These are phyloP conservation scores for Paramisgurnus dabryanus DNA, from an alignment of 2,113 vertebrate species.

Conservation along the genomic window DNA sequence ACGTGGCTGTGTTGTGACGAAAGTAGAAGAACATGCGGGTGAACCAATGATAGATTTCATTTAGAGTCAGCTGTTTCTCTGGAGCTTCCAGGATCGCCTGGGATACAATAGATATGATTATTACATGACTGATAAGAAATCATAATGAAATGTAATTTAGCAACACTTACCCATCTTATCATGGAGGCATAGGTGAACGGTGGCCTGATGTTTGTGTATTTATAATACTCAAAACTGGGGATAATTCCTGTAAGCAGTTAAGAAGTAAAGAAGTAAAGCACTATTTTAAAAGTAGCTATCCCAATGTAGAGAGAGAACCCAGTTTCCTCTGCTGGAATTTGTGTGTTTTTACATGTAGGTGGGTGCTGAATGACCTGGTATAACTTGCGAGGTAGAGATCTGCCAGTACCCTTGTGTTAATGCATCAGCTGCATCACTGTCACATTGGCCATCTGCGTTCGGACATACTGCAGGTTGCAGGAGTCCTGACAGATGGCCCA, in stretches of 20 bases:
- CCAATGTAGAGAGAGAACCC: not conserved
- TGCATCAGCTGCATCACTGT: constrained; percentile 38
- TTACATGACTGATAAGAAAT: not conserved
- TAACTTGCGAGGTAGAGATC: constrained; percentile 49
- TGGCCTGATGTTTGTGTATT: constrained; percentile 74
- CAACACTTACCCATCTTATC: constrained; percentile 77
- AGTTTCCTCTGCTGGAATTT: not conserved
- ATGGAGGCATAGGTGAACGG: constrained; percentile 80
- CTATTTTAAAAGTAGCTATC: no score
- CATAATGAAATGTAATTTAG: not conserved
- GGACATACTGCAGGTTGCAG: constrained; percentile 29
- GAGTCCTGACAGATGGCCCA: constrained; percentile 22
- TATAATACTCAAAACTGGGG: constrained; percentile 76
- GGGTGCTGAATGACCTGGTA: constrained; percentile 50
- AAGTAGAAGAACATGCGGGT: constrained; percentile 79
- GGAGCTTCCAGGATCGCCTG: constrained; percentile 79
- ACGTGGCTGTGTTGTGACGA: constrained; percentile 76
- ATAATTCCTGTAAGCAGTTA: constrained; percentile 65
- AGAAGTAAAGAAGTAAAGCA: no score
- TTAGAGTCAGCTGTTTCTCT: constrained; percentile 78
- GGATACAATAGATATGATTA: not conserved
- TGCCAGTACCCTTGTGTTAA: constrained; percentile 52
- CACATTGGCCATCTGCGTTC: constrained; percentile 22
- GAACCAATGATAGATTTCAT: constrained; percentile 83
- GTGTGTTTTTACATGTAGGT: not conserved